Percentiles rank a stretch among this genome's conserved stretches.
Conservation (phyloP, 1,140 invertebrate genomes). For the Ceratina calcarata region DNA sequence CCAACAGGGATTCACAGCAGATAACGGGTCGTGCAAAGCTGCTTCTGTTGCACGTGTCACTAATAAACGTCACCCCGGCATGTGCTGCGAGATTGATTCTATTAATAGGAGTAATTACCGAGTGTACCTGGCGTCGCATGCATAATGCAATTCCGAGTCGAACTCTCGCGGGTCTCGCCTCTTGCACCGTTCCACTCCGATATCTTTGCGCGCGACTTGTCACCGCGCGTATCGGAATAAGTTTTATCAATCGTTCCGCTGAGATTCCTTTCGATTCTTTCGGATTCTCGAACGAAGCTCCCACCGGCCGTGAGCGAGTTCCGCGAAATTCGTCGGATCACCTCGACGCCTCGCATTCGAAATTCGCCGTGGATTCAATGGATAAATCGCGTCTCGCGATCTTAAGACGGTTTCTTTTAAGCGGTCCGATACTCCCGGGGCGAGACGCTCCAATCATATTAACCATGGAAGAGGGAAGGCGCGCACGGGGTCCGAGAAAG, state of each 20-base stretch:
- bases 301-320: conserved; percentile 4
- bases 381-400: conserved; percentile 47
- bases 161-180: conserved; percentile 5
- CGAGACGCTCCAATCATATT: conserved; percentile 59
- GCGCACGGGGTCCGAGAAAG: not conserved
- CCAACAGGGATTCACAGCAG: conserved; percentile 31
- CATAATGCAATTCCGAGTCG: conserved; percentile 62
- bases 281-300: not conserved
- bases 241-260: too few relatives aligned
- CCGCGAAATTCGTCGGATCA: conserved; percentile 7
- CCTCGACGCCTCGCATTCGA: not conserved
- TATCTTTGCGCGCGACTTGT: conserved; percentile 3
- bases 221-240: too few relatives aligned
- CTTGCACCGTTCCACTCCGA: not conserved
- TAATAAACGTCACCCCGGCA: conserved; percentile 65
- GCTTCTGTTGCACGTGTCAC: conserved; percentile 62
- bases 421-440: conserved; percentile 36
- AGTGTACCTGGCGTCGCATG: conserved; percentile 64
- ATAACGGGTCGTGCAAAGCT: conserved; percentile 58
- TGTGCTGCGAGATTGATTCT: conserved; percentile 66
- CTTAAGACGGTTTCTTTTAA: conserved; percentile 52
- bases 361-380: conserved; percentile 1
- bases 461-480: conserved; percentile 5
- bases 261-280: not conserved
- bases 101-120: conserved; percentile 68